Evolutionary conservation across 92 coral and sea anemone species (phyloP).

Genomic region (Actinostola sp.): DNA sequence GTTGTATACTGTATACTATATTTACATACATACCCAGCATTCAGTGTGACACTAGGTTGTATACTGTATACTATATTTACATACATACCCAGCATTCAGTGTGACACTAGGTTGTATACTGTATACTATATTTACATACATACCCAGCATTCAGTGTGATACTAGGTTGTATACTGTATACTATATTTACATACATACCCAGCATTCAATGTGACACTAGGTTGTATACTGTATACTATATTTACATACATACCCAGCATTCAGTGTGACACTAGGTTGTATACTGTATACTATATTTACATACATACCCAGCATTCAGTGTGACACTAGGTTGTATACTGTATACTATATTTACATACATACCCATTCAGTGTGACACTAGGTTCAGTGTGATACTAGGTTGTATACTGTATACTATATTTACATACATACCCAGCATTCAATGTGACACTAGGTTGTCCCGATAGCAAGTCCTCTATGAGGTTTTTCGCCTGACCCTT

Average conservation of each 20-base stretch:
- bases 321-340: slow-evolving; percentile 3
- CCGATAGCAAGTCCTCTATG: slow-evolving; percentile 61
- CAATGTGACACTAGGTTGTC: slow-evolving; percentile 53
- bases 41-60: not conserved
- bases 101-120: slow-evolving; percentile 3
- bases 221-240: too few species aligned
- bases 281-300: not conserved
- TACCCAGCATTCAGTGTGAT: slow-evolving; percentile 13
- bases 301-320: slow-evolving; percentile 13
- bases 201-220: not conserved
- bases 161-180: too few species aligned
- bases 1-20: too few species aligned
- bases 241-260: slow-evolving; percentile 16
- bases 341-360: not conserved
- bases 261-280: not conserved
- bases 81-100: slow-evolving; percentile 13
- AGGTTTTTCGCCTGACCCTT: slow-evolving; percentile 72
- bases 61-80: not conserved
- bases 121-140: not conserved
- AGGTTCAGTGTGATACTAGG: slow-evolving; percentile 29
- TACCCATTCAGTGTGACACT: slow-evolving; percentile 15
- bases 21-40: slow-evolving; percentile 16
- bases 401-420: too few species aligned
- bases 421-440: slow-evolving; percentile 16
- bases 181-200: slow-evolving; percentile 19